Evolutionary conservation across 1,140 invertebrate species (phyloP).

Genomic region (Saccostrea echinata): DNA sequence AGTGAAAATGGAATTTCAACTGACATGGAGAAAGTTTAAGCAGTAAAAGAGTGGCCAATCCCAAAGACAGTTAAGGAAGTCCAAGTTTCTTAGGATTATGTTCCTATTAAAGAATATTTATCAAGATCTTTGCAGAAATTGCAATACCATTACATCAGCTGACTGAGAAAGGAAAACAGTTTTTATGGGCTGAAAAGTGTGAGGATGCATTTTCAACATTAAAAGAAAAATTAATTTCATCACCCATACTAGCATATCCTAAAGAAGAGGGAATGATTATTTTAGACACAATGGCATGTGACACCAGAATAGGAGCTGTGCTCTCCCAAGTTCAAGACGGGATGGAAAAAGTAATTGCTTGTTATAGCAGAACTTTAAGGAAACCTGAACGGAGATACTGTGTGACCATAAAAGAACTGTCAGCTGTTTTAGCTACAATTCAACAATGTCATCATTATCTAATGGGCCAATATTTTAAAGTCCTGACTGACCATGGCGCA

Average conservation of each 20-base stretch:
- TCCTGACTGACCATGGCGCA: conserved; percentile 43
- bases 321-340: not conserved
- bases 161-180: not conserved
- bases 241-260: not conserved
- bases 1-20: conserved; percentile 6
- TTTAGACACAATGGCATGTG: not conserved
- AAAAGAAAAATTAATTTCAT: not conserved
- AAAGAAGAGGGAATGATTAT: not conserved
- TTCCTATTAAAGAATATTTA: conserved; percentile 68
- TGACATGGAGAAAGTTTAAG: conserved; percentile 33
- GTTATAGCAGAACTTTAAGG: too few species aligned
- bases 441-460: conserved; percentile 42
- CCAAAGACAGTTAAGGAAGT: conserved; percentile 41
- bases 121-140: conserved; percentile 45
- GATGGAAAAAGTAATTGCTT: conserved; percentile 37
- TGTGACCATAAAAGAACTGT: too few species aligned
- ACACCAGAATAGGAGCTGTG: not conserved
- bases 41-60: conserved; percentile 48
- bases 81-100: conserved; percentile 54
- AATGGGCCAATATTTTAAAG: not conserved
- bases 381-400: too few species aligned
- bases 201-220: too few species aligned
- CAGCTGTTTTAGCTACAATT: conserved; percentile 23
- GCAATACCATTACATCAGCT: conserved; percentile 49
- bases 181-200: not conserved